Base-by-base conservation (phyloP, 1,140 invertebrate species). In the Euwallacea fornicatus region DNA sequence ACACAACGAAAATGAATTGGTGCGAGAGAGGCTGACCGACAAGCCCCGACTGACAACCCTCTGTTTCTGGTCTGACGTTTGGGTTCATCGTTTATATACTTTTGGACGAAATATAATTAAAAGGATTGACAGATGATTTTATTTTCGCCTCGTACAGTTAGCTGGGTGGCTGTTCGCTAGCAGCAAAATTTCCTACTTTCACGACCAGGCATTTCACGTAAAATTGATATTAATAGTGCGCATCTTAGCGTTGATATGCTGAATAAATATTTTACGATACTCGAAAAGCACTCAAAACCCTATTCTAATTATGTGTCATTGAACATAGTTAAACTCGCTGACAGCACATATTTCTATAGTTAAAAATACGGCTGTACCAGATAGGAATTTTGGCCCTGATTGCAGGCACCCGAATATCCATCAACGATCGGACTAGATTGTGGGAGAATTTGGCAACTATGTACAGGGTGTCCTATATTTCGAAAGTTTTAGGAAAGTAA, bases 1-100 rank as follows among this genome's bases (percentile, higher is more conserved):
- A 78, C 76, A 76, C 75, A 73, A 74, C 73, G 74, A 77, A 76
- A 81, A 80, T 79, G 75, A 77, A 81, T 80, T 78, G 74, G 76
- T 71, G 73, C 71, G 73, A 68, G 64, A 67, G 71, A 73, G 65
- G 75, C 74, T 76, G 74, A 71, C 74, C 69, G 72, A 69, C 69
- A 62, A 71, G 68, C 59, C 63, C 71, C 69, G 55, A 67, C 63
- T 64, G 62, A 72, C 63, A 72, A 75, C 71, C 74, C 58, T 71
- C 69, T 71, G 69, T 61, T 64, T 71, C 62, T 71, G 69, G 69
- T 71, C 69, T 71, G 69, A 71, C 69, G 62, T 71, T 71, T 71
- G 63, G 70, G 63, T 67, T 66, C 62, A 72, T 72, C 70, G 70
- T 67, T 72, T 72, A 72, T 72, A 66, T 72, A 71, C 69, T 71